Conservation (phyloP, 2,888 invertebrate genomes). For the Peribatodes rhomboidaria region DNA sequence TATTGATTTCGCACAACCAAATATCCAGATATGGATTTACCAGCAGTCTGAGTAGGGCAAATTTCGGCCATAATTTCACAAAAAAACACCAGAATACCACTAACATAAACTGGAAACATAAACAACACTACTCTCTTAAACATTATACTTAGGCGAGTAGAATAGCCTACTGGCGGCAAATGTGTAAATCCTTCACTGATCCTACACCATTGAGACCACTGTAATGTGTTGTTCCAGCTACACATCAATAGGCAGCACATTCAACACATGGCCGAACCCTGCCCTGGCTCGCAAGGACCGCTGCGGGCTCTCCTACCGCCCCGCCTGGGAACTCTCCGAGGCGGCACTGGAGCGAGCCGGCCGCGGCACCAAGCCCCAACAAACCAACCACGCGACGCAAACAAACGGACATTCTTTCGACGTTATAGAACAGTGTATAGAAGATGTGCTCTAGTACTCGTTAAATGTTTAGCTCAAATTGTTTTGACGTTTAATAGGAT, state of each 20-base stretch:
- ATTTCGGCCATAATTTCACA: no score
- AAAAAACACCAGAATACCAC: no score
- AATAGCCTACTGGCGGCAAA: no score
- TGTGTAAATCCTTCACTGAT: no score
- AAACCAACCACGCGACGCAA: slow-evolving; percentile 18
- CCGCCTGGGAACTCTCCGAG: slow-evolving; percentile 90
- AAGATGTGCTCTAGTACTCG: not conserved
- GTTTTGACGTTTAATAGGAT: not conserved
- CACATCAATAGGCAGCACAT: slow-evolving; percentile 94
- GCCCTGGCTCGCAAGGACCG: slow-evolving; percentile 85
- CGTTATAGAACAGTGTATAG: slow-evolving; percentile 3
- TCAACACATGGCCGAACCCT: slow-evolving; percentile 94
- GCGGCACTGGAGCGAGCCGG: slow-evolving; percentile 88
- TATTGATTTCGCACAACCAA: no score
- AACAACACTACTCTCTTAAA: no score
- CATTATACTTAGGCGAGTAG: no score
- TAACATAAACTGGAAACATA: no score
- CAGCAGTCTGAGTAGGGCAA: no score
- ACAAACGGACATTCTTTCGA: slow-evolving; percentile 46
- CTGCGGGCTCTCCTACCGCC: slow-evolving; percentile 86
- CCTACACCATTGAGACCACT: no score
- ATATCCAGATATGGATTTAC: no score
- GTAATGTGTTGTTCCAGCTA: slow-evolving; percentile 62
- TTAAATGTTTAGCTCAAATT: not conserved
- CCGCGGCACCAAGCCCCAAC: slow-evolving; percentile 53